Base-by-base conservation (phyloP, 1,140 invertebrate species). In the Gryllus bimaculatus region DNA sequence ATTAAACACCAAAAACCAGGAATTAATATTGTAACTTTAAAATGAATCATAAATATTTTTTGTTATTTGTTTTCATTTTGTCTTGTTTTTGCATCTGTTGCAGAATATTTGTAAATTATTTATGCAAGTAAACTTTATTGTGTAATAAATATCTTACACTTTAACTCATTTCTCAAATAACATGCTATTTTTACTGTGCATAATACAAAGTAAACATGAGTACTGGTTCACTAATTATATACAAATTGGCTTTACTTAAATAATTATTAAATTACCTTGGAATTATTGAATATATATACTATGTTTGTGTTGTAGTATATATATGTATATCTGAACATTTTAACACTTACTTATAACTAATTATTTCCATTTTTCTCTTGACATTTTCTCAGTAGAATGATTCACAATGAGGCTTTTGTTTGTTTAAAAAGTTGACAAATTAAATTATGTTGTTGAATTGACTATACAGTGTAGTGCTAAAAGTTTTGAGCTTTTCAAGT, bases 351-450 rank as follows among this genome's bases (percentile, higher is more conserved):
- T 10, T 66, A 66, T 66, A 66, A 66, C 18, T 66, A 18, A 66
- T 66, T 66, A 66, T 66, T 66, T 66, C 54, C 54, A 66, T 66
- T 66, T 66, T 66, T 18, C 54, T 66, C 54, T 66, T 66, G 54
- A 13, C 54, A 66, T 66, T 66, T 66, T 66, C 54, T 66, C 54
- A 66, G 54, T 66, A 66, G 54, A 13, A 10, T 66, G 18, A 66
- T 66, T 66, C 54, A 66, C 54, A 66, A 66, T 66, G 54, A 66
- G 54, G 54, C 54, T 66, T 66, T 66, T 66, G 54, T 66, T 66
- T 66, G 10, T 66, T 66, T 66, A 66, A 66, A 66, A 66, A 10
- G 54, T 66, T 66, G 54, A 66, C 10, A 66, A 18, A 66, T 66
- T 66, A 66, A 66, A 66, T 66, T 66, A 66, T 66, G 54, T 66